phyloP scores from a whole-genome alignment of 2,113 vertebrate genomes.

The Microcebus murinus region DNA sequence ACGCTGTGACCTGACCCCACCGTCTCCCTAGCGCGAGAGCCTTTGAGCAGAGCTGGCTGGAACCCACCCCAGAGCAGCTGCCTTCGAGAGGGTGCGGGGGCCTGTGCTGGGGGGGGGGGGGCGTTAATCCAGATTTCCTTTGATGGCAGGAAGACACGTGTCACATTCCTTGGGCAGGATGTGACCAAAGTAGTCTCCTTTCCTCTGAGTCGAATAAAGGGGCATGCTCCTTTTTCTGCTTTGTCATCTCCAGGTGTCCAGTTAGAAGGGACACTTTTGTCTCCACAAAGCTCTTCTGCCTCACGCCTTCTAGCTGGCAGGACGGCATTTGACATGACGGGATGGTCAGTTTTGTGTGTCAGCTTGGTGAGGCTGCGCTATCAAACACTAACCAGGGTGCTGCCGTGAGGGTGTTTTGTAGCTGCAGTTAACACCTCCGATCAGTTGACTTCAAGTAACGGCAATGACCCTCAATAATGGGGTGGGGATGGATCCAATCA shows the following conservation, averaged over 20 bases:
- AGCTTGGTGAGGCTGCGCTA: neutral
- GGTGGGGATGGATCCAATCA: neutral
- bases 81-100: rapidly evolving
- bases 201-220: neutral
- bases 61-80: neutral
- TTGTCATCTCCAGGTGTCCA: neutral
- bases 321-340: neutral
- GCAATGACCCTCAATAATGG: neutral
- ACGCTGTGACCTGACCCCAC: no score
- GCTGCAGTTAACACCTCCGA: neutral
- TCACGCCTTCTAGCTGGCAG: neutral
- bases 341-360: neutral
- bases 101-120: neutral
- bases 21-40: neutral
- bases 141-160: rapidly evolving
- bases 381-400: neutral
- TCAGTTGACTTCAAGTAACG: neutral
- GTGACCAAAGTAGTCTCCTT: rapidly evolving
- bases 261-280: neutral
- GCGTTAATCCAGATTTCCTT: neutral
- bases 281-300: neutral
- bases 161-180: neutral
- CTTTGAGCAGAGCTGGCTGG: neutral
- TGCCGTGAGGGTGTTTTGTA: neutral
- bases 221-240: neutral